Base-by-base conservation (phyloP, 2,888 invertebrate genomes). In the Nebria salina region DNA sequence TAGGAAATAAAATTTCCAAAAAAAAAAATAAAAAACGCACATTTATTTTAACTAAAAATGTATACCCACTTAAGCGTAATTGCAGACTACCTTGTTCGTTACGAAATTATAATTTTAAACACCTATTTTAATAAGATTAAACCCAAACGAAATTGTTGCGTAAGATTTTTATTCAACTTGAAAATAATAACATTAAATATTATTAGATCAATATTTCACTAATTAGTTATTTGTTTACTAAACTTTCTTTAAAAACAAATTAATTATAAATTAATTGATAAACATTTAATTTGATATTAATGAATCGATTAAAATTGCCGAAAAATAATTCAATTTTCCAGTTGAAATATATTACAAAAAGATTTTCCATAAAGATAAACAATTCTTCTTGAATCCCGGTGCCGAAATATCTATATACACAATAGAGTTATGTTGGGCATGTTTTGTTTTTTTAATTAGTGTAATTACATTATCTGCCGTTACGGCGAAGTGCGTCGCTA, bases 401-500 rank as follows among this genome's bases (percentile, higher is more conserved):
- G 54, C 54, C 54, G 54, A 54, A 54, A 54, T 54, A 54, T 34
- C 34, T 34, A 34, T 34, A 34, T 34, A 34, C 5, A 34, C 34
- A 34, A 34, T 54, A 54, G 54, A 54, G 54, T 54, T 54, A 54
- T 54, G 54, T 54, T 81, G 75, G 72, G 83, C 81, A 83, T 84
- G 84, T 83, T 84, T 84, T 83, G 82, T 84, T 83, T 83, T 83
- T 85, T 84, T 85, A 85, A 85, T 85, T 85, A 85, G 83, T 72
- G 83, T 83, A 85, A 85, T 85, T 85, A 84, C 83, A 84, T 86
- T 87, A 87, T 87, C 86, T 85, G 83, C 81, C 85, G 87, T 87
- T 87, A 86, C 87, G 86, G 85, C 86, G 85, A 86, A 87, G 83
- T 86, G 87, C 86, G 85, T 85, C 84, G 83, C 86, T 87, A 87